Evolutionary conservation across 1,140 invertebrate genomes (phyloP), one percentile per base, ranked within the genome.

Genomic region (Marisa cornuarietis): DNA sequence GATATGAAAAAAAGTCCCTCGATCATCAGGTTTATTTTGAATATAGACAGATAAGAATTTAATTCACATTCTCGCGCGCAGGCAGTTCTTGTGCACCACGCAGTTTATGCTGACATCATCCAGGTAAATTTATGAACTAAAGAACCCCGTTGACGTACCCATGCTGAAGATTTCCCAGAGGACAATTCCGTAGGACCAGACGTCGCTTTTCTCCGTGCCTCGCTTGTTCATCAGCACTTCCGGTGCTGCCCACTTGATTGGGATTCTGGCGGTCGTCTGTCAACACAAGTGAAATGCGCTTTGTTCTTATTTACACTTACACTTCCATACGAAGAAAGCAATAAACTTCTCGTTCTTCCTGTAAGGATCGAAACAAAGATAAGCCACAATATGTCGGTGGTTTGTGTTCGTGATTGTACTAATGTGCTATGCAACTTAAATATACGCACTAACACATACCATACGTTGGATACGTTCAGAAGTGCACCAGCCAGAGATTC

Each of bases 181-280:
- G 24, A 86, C 82, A 24, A 91, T 83, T 49, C 85, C 83, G 78
- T 82, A 89, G 0, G 74, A 91, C 88, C 88, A 89, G 16, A 86
- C 84, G 76, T 89, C 87, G 61, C 84, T 87, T 71, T 87, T 85
- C 52, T 83, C 73, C n/a, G 81, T 85, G 18, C 83, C 82, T 31
- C 81, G 69, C 63, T 79, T 79, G 10, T 71, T 49, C 20, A 22
- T 8, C 24, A 75, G 73, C n/a, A 58, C n/a, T 61, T 79, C 78
- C 16, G 82, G 82, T 20, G 82, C 82, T 24, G 80, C 81, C 82
- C 82, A 83, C 61, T 83, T 83, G 31, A 81, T 68, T 11, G 79
- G 82, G 42, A 83, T 79, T 24, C 80, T 51, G 2, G 31, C 31
- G 6, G 31, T 42, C 31, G 2, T 42, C 31, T 42, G 31, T 42